Evolutionary conservation across 2,888 invertebrate genomes (phyloP).

Genomic region (Allacma fusca): DNA sequence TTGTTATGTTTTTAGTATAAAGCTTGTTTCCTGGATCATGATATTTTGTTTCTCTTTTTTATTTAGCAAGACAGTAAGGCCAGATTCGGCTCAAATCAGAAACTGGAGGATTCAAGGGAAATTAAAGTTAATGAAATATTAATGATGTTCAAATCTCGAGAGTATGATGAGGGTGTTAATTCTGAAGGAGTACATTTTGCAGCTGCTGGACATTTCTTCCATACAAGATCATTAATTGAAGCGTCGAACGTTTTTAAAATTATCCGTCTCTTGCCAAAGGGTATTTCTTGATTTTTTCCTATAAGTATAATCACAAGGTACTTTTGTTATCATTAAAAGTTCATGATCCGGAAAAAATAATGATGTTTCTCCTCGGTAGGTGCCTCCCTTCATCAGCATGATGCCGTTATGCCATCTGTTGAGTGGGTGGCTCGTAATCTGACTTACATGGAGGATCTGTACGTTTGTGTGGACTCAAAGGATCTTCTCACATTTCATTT

Average conservation of each 20-base stretch:
- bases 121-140: conserved; percentile 57
- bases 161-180: conserved; percentile 58
- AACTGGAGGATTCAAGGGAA: conserved; percentile 50
- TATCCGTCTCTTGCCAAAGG: conserved; percentile 76
- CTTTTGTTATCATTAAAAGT: too few species aligned
- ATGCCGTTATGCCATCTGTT: conserved; percentile 61
- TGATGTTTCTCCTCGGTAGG: conserved; percentile 58
- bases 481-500: conserved; percentile 61
- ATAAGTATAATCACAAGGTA: too few species aligned
- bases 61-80: conserved; percentile 44
- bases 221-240: conserved; percentile 70
- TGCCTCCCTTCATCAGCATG: conserved; percentile 63
- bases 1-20: too few species aligned
- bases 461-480: conserved; percentile 60
- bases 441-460: conserved; percentile 62
- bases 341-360: too few species aligned
- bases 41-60: too few species aligned
- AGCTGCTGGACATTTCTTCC: conserved; percentile 74
- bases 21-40: too few species aligned
- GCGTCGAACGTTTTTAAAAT: conserved; percentile 73
- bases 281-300: conserved; percentile 62
- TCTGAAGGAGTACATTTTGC: conserved; percentile 66
- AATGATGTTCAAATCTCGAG: conserved; percentile 58
- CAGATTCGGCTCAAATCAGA: conserved; percentile 49
- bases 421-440: conserved; percentile 62